Evolutionary conservation across 2,797 vertebrate genomes (phyloP).

Genomic region (Sandelia bainsii): DNA sequence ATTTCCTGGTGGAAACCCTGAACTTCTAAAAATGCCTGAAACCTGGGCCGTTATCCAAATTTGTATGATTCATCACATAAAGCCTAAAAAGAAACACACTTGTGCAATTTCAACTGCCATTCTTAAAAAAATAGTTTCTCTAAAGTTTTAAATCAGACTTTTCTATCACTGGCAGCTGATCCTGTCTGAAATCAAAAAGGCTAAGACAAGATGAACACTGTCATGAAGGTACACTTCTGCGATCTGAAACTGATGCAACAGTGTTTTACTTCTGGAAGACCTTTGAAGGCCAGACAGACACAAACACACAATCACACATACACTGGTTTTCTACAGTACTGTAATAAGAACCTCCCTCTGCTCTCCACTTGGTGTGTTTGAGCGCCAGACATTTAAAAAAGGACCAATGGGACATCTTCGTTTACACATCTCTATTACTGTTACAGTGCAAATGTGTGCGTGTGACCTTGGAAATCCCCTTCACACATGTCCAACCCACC

Average conservation of each 20-base stretch:
- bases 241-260: not conserved
- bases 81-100: no score
- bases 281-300: not conserved
- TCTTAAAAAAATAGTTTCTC: no score
- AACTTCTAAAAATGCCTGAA: no score
- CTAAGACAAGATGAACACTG: not conserved
- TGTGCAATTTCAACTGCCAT: no score
- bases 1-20: no score
- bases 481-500: not conserved
- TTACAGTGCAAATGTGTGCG: not conserved
- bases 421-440: slow-evolving; percentile 35
- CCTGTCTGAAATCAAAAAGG: not conserved
- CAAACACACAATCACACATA: slow-evolving; percentile 15
- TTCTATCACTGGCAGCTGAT: not conserved
- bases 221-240: not conserved
- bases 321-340: slow-evolving; percentile 12
- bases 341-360: slow-evolving; percentile 42
- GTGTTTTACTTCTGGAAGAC: not conserved
- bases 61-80: no score
- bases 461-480: slow-evolving; percentile 43
- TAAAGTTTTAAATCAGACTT: not conserved
- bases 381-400: slow-evolving; percentile 21
- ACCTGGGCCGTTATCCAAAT: no score
- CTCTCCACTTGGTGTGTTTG: slow-evolving; percentile 1
- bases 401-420: slow-evolving; percentile 44